phyloP scores from a whole-genome alignment of 2,888 invertebrate genomes.

The Lymantria monacha region DNA sequence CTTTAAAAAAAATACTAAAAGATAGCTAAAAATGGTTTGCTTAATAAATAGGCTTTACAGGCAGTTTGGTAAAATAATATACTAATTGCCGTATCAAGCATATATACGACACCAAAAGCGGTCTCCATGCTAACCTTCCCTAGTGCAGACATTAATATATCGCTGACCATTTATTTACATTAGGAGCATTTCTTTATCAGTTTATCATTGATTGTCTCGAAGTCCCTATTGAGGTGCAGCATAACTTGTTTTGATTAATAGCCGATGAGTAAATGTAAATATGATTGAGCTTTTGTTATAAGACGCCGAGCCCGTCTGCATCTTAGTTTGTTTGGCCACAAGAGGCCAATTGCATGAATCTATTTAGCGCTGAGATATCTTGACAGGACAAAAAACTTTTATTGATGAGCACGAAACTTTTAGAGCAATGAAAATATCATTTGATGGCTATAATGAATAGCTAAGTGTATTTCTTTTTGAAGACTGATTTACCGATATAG shows the following conservation, averaged over 20 bases:
- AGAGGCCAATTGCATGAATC: conserved; percentile 40
- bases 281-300: conserved; percentile 65
- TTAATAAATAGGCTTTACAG: no score
- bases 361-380: conserved; percentile 34
- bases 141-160: conserved; percentile 68
- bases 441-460: conserved; percentile 32
- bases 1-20: no score
- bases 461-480: conserved; percentile 26
- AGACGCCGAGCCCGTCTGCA: conserved; percentile 30
- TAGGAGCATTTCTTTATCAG: conserved; percentile 79
- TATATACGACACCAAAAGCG: conserved; percentile 22
- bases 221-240: conserved; percentile 56
- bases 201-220: conserved; percentile 75
- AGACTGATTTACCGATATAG: conserved; percentile 21
- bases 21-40: no score
- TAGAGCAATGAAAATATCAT: conserved; percentile 40
- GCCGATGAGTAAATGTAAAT: conserved; percentile 71
- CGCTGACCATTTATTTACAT: conserved; percentile 79
- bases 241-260: conserved; percentile 65
- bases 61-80: no score
- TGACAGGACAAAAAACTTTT: conserved; percentile 46
- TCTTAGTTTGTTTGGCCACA: conserved; percentile 45
- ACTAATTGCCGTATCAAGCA: no score
- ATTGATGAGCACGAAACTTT: conserved; percentile 32
- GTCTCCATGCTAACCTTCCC: conserved; percentile 39